Evolutionary conservation across 2,888 invertebrate genomes (phyloP).

Genomic region (Diaphora mendica): DNA sequence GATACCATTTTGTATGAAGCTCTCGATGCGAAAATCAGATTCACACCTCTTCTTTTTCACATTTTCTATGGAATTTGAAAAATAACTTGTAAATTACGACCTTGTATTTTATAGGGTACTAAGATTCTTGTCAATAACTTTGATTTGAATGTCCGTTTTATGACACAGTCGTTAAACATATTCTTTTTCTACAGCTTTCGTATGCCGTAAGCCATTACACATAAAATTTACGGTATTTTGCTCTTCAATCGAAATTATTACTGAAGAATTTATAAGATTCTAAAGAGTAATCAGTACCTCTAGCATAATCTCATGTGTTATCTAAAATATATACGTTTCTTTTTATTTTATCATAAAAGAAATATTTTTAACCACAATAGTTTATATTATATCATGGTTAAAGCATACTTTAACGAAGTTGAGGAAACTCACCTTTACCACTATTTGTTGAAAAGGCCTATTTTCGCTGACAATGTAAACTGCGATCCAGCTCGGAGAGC

Average conservation of each 20-base stretch:
- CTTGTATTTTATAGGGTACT: conserved; percentile 22
- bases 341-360: too few species aligned
- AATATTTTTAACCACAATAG: too few species aligned
- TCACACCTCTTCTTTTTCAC: background rate
- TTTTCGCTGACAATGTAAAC: background rate
- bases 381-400: background rate
- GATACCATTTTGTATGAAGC: background rate
- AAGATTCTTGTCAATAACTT: conserved; percentile 31
- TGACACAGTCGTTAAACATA: conserved; percentile 52
- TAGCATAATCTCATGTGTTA: background rate
- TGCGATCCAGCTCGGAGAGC: background rate
- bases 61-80: conserved; percentile 11
- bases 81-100: conserved; percentile 16
- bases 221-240: conserved; percentile 3
- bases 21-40: background rate
- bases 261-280: background rate
- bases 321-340: background rate
- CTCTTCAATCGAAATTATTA: background rate
- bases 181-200: conserved; percentile 39
- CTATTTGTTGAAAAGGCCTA: background rate
- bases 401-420: background rate
- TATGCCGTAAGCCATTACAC: conserved; percentile 20
- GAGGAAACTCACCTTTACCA: background rate
- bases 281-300: background rate
- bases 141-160: conserved; percentile 64